These are phyloP conservation scores for Euphydryas editha DNA, from an alignment of 2,888 invertebrate species.

Conservation along the genomic window DNA sequence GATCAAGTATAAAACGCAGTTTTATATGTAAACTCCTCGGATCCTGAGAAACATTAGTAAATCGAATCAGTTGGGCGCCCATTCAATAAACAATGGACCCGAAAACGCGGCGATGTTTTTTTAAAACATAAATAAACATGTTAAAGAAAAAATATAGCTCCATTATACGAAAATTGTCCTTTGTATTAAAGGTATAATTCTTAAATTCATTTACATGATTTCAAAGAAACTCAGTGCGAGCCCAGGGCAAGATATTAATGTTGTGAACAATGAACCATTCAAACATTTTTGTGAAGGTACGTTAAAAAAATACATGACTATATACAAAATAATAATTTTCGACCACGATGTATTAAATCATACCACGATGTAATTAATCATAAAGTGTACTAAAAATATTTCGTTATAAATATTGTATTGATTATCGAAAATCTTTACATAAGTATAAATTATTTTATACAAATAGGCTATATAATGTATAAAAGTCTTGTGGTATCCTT, in stretches of 20 bases:
- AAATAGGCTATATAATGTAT: neutral
- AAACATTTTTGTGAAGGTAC: constrained; percentile 45
- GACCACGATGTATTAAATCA: constrained; percentile 22
- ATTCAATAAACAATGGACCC: constrained; percentile 33
- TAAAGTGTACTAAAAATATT: neutral
- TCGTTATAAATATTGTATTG: neutral
- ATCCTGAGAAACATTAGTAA: constrained; percentile 25
- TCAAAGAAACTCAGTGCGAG: constrained; percentile 17
- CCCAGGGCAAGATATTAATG: constrained; percentile 27
- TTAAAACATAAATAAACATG: constrained; percentile 28
- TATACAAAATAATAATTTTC: constrained; percentile 29
- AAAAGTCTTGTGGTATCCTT: neutral
- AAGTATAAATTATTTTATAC: neutral
- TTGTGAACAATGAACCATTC: constrained; percentile 54
- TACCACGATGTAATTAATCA: neutral
- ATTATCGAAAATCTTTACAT: no score
- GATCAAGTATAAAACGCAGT: constrained; percentile 25
- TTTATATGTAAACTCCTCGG: constrained; percentile 8
- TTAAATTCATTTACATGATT: constrained; percentile 19
- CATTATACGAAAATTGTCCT: constrained; percentile 8
- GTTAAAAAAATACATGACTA: constrained; percentile 25
- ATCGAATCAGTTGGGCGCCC: constrained; percentile 37
- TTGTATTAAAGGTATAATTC: neutral
- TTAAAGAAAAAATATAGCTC: constrained; percentile 18
- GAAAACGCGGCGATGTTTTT: constrained; percentile 29